phyloP scores from a whole-genome alignment of 2,888 invertebrate genomes.

The Nomada ferruginata region DNA sequence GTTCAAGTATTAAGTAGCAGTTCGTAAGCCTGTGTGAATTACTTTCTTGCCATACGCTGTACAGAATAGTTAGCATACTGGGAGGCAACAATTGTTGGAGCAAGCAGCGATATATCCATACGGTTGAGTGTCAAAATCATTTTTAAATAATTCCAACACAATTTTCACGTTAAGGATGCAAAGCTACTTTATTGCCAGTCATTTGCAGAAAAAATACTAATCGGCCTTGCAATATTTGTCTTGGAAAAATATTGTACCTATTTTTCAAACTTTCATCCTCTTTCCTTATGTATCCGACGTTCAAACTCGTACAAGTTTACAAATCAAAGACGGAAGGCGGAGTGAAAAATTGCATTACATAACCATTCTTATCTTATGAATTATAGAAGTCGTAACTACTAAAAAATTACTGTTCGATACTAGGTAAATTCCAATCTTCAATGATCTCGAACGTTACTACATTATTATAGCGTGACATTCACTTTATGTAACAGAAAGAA shows the following conservation, averaged over 20 bases:
- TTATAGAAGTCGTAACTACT: no score
- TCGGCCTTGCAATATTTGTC: no score
- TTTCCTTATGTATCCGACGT: no score
- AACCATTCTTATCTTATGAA: no score
- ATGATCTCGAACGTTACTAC: neutral
- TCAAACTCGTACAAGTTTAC: no score
- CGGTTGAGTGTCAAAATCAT: neutral
- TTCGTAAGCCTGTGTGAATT: slow-evolving; percentile 7
- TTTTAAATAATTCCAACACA: neutral
- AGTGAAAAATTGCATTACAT: no score
- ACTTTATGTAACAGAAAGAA: neutral
- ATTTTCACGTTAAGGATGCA: neutral
- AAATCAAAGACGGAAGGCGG: no score
- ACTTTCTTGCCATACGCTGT: neutral
- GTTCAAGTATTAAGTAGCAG: slow-evolving; percentile 41
- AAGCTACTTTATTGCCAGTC: neutral
- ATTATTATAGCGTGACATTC: neutral
- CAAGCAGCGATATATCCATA: slow-evolving; percentile 1
- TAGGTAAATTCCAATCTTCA: neutral
- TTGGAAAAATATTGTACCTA: no score
- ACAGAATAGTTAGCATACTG: neutral
- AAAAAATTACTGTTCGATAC: no score
- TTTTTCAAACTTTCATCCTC: no score
- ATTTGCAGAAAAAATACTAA: neutral
- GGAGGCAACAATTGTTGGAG: neutral